Base-by-base conservation (phyloP, 35 echinoderm and acorn worm genomes). In the Ophiothrix spiculata region DNA sequence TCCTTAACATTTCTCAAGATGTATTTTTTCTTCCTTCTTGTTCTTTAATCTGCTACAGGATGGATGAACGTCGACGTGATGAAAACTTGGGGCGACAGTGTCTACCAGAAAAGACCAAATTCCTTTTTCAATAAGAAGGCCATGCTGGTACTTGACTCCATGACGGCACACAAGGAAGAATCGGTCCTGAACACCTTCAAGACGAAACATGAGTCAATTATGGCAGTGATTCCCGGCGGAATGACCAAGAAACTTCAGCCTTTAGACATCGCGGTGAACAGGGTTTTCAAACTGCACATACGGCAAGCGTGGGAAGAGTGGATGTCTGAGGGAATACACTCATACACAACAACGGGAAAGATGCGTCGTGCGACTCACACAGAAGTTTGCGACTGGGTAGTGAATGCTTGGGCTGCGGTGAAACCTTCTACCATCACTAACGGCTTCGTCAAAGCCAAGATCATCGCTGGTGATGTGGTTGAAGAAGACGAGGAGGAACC, bases 191-290 rank as follows among this genome's bases (percentile, higher is more conserved):
- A 14, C 23, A 13, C 46, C 14, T 78, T 87, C 38, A 40, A 87
- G 40, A 42, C 38, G 0, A 16, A 39, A 0, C 29, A 6, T 1
- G 74, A 86, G 16, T 75, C 60, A 19, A 31, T 75, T 34, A 17
- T 86, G 10, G 90, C 37, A 0, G 76, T 86, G 3, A 92, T 92
- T 28, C 83, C 79, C 28, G 90, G 78, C 10, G 90, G 80, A 19
- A 74, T 90, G 32, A 90, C 80, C 1, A 78, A 39, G 33, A 41
- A 78, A 16, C 78, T 88, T 4, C 86, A 88, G 49, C 78, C 78
- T 13, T 37, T 88, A 17, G 86, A 81, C 39, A 38, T 81, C 1
- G 31, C 69, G 8, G 46, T 83, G 34, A 83, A 90, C 36, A 31
- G 76, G 33, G 69, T 76, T 1, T 90, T 90, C 33, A 90, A 90